Conservation (phyloP, 2,888 invertebrate species). For the Ischnus inquisitorius region DNA sequence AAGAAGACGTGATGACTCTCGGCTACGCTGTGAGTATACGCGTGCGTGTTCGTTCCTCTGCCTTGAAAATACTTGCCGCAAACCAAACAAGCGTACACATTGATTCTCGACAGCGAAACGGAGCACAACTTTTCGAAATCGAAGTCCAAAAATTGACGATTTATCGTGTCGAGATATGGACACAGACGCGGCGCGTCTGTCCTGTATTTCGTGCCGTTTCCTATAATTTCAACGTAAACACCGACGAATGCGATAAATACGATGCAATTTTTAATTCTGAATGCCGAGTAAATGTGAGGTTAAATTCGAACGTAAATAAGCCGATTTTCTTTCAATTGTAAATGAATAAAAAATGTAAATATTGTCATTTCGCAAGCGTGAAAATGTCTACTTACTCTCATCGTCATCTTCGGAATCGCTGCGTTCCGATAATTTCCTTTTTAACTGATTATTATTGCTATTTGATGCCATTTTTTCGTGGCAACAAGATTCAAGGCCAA, state of each 20-base stretch:
- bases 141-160: constrained; percentile 98
- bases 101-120: constrained; percentile 98
- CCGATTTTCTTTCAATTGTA: background rate
- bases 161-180: constrained; percentile 99
- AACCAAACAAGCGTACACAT: constrained; percentile 99
- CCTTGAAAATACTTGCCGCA: constrained; percentile 99
- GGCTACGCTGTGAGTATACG: constrained; percentile 99
- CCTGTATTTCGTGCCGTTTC: constrained; percentile 50
- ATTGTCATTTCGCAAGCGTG: background rate
- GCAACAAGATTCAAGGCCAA: background rate
- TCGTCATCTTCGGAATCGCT: constrained; percentile 77
- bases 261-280: background rate
- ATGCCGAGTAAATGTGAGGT: constrained; percentile 23
- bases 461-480: constrained; percentile 50
- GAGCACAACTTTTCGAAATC: constrained; percentile 99
- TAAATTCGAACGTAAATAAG: constrained; percentile 48
- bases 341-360: constrained; percentile 17
- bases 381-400: constrained; percentile 72
- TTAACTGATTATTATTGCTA: constrained; percentile 63
- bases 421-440: constrained; percentile 75
- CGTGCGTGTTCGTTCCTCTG: constrained; percentile 98
- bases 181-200: constrained; percentile 88
- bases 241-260: background rate
- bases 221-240: constrained; percentile 44
- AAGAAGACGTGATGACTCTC: constrained; percentile 99